Percentiles rank a stretch among this genome's conserved stretches.
phyloP scores from a whole-genome alignment of 1,140 invertebrate species.

The Copidosoma floridanum region DNA sequence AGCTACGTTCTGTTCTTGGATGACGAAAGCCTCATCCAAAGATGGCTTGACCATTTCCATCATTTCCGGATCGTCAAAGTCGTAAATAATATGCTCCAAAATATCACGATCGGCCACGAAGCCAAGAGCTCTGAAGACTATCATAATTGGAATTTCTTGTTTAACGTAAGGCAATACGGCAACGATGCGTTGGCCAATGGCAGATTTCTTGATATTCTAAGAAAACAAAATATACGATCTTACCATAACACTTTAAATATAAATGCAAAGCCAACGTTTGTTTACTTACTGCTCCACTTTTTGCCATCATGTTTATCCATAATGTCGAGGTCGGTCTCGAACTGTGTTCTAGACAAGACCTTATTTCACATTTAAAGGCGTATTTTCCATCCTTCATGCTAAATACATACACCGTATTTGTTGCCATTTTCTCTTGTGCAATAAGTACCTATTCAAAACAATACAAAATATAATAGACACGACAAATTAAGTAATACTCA shows the following conservation, averaged over 20 bases:
- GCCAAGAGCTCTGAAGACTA: conserved; percentile 93
- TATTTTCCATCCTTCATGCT: conserved; percentile 98
- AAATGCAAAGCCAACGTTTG: neutral
- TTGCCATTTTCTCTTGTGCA: conserved; percentile 99
- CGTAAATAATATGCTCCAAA: conserved; percentile 97
- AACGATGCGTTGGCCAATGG: conserved; percentile 80
- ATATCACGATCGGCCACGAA: conserved; percentile 98
- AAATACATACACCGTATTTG: conserved; percentile 99
- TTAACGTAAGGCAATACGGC: conserved; percentile 97
- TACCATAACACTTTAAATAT: neutral
- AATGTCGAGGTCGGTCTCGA: conserved; percentile 91
- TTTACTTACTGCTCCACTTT: conserved; percentile 71
- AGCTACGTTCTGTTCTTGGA: conserved; percentile 97
- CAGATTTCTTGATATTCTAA: conserved; percentile 38
- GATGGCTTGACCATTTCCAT: conserved; percentile 99
- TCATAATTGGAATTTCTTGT: conserved; percentile 98
- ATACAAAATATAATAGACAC: conserved; percentile 3
- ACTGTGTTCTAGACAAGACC: conserved; percentile 92
- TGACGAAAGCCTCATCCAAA: conserved; percentile 97
- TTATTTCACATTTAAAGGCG: conserved; percentile 94
- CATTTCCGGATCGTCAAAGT: conserved; percentile 99
- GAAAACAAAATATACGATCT: conserved; percentile 8
- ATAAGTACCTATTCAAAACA: conserved; percentile 63
- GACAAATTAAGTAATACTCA: conserved; percentile 7
- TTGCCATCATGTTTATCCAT: conserved; percentile 98